Conservation (phyloP, 2,888 invertebrate genomes). For the Drosophila demipolita region DNA sequence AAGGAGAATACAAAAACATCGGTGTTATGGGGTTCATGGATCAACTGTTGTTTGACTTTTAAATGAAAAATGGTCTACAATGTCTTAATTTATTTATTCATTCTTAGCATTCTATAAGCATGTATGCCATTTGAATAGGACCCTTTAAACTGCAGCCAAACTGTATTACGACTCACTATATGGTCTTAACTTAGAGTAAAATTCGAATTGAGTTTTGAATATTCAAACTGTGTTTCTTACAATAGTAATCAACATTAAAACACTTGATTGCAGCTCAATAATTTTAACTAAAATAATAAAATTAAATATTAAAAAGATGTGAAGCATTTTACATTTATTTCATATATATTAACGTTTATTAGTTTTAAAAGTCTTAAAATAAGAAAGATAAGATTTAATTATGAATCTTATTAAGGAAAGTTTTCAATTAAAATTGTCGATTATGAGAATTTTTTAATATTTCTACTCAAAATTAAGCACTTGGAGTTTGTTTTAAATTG, state of each 20-base stretch:
- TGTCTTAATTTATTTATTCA: slow-evolving; percentile 26
- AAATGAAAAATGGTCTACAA: slow-evolving; percentile 2
- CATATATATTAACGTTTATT: not conserved
- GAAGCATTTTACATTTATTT: not conserved
- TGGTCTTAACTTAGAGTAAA: slow-evolving; percentile 1
- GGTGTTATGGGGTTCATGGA: slow-evolving; percentile 1
- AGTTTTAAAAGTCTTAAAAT: not conserved
- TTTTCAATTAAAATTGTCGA: not conserved
- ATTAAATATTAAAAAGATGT: not conserved
- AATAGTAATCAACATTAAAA: not conserved
- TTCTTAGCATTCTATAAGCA: slow-evolving; percentile 56
- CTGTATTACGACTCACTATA: slow-evolving; percentile 15
- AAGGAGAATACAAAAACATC: not conserved
- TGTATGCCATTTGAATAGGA: slow-evolving; percentile 48
- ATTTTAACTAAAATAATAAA: not conserved
- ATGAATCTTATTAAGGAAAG: not conserved
- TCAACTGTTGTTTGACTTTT: slow-evolving; percentile 19
- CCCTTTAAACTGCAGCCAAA: slow-evolving; percentile 48
- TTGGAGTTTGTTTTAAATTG: not conserved
- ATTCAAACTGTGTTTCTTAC: not conserved
- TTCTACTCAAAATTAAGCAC: not conserved
- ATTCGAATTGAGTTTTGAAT: not conserved
- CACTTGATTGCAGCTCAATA: not conserved
- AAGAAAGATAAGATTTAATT: not conserved
- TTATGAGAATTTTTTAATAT: not conserved